These are phyloP conservation scores for Actinostola sp. DNA, from an alignment of 92 coral and sea anemone species.

Conservation along the genomic window DNA sequence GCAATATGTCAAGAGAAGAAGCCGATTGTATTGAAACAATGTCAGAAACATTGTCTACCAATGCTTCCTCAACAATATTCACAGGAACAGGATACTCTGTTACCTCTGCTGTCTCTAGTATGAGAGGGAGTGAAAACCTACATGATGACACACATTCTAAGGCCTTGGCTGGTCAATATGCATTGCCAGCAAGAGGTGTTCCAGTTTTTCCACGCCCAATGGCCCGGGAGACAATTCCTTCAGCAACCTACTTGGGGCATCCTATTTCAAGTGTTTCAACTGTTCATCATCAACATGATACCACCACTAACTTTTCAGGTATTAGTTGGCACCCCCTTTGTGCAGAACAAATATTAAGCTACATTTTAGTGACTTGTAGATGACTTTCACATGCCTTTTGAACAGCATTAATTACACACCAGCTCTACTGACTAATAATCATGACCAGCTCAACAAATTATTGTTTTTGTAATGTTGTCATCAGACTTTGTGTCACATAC, in stretches of 20 bases:
- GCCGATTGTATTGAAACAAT: not conserved
- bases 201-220: not conserved
- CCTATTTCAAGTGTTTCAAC: not conserved
- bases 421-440: not conserved
- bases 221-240: not conserved
- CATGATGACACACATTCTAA: no score
- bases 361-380: no score
- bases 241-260: not conserved
- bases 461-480: no score
- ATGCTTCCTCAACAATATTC: not conserved
- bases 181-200: no score
- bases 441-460: not conserved
- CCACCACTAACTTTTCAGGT: conserved; percentile 8
- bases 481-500: no score
- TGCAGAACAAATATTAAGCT: no score
- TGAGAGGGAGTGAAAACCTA: no score
- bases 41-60: not conserved
- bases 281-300: not conserved
- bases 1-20: conserved; percentile 8
- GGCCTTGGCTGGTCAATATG: no score
- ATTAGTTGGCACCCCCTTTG: no score
- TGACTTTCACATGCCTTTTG: no score
- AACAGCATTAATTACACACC: no score
- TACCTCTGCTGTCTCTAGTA: not conserved
- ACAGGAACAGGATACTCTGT: not conserved